Base-by-base conservation (phyloP, 2,888 invertebrate genomes). In the Odontocerum albicorne region DNA sequence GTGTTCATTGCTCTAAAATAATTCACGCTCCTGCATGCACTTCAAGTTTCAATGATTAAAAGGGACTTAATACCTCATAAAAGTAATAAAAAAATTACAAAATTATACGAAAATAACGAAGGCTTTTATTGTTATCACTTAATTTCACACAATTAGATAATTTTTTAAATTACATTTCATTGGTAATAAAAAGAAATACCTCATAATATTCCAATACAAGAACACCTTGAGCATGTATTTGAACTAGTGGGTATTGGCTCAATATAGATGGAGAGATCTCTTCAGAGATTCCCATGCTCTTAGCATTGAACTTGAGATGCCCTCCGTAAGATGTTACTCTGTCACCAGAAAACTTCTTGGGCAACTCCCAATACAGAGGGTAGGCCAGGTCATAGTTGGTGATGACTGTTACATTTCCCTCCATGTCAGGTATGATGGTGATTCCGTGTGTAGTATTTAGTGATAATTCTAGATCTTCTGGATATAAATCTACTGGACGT, bases 271-370 rank as follows among this genome's bases (percentile, higher is more conserved):
- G 70, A 22, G 84, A 80, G 15, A 83, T 75, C 27, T 79, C 77
- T 0, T 82, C 78, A 0, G 80, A 79, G 8, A 72, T 71, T 3
- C 83, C 84, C 38, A 85, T 85, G 60, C 87, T 86, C 47, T 87
- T 82, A 0, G 89, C 83, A 1, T 82, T 80, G 69, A 96, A 96
- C 60, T 88, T 80, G 42, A 98, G 73, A 60, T 85, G 85, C 3
- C 97, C 97, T 19, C 94, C 95, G 72, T 98, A 98, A 16, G 96
- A 94, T 59, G 89, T 81, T 12, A 92, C 87, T 69, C 88, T 77
- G 72, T 98, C 98, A 0, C 93, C 94, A 10, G 89, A 81, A 70
- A 96, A 92, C 49, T 84, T 80, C 7, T 81, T 77, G 0, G 94
- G 92, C 12, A 98, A 74, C 64, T 83, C 84, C 86, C 92, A 90